Evolutionary conservation across 64 coral and sea anemone genomes (phyloP).

Genomic region (Pocillopora damicornis): DNA sequence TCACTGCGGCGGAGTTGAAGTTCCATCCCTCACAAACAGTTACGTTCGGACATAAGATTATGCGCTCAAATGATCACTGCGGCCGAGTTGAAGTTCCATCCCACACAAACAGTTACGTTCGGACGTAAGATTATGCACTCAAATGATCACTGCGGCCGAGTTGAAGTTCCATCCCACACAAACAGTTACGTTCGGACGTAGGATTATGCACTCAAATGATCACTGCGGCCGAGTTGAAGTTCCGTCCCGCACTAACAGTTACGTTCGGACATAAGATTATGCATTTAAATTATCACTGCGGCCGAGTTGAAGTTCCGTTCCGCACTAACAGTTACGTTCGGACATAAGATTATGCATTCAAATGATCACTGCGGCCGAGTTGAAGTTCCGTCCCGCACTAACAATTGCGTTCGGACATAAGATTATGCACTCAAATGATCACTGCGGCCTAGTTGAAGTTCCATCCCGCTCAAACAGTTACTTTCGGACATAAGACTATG

Average conservation of each 20-base stretch:
- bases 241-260: constrained; percentile 22
- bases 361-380: constrained; percentile 8
- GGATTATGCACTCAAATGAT: not conserved
- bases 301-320: constrained; percentile 44
- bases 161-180: constrained; percentile 28
- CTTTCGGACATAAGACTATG: too few relatives aligned
- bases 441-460: too few relatives aligned
- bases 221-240: constrained; percentile 36
- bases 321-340: not conserved
- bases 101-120: not conserved
- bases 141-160: constrained; percentile 13
- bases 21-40: constrained; percentile 39
- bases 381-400: constrained; percentile 24
- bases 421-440: not conserved
- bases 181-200: not conserved
- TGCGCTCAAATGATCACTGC: not conserved
- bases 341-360: not conserved
- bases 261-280: not conserved
- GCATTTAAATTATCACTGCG: not conserved
- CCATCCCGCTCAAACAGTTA: too few relatives aligned
- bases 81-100: constrained; percentile 41
- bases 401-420: not conserved
- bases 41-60: not conserved
- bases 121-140: not conserved
- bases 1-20: constrained; percentile 24